Percentiles rank a stretch among this genome's conserved stretches.
These are phyloP conservation scores for Mormyrus proboscirostris DNA, from an alignment of 2,797 vertebrate genomes.

Conservation along the genomic window DNA sequence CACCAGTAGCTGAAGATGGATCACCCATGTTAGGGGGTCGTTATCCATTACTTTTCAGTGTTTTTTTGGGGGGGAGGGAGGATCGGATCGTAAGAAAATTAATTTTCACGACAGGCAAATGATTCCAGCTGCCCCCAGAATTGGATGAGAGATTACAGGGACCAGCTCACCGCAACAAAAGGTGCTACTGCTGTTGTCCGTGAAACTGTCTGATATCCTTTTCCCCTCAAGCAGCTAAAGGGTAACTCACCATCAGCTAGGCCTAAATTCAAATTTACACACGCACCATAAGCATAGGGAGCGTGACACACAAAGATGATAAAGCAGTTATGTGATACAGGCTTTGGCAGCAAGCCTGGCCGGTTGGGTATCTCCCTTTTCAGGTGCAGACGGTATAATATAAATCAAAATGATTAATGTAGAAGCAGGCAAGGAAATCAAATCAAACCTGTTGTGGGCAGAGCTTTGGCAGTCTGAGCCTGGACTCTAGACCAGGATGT, in stretches of 20 bases:
- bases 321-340: neutral
- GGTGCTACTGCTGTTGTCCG: slow-evolving; percentile 4
- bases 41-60: slow-evolving; percentile 55
- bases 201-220: neutral
- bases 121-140: slow-evolving; percentile 50
- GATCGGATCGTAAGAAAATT: slow-evolving; percentile 46
- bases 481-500: neutral
- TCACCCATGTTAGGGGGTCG: slow-evolving; percentile 61
- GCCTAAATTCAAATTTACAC: neutral
- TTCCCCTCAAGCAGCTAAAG: neutral
- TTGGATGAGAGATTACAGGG: slow-evolving; percentile 36
- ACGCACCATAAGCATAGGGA: neutral
- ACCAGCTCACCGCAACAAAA: slow-evolving; percentile 41
- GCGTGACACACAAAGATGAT: neutral
- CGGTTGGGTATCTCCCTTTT: neutral
- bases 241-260: neutral
- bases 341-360: neutral
- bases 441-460: neutral
- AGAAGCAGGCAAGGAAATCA: neutral
- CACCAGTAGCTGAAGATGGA: slow-evolving; percentile 62
- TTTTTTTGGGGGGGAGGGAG: slow-evolving; percentile 40
- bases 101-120: slow-evolving; percentile 51
- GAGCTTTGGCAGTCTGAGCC: neutral
- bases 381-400: neutral
- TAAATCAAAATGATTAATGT: neutral